A percentile compares a stretch with the other conserved stretches of the same genome.
Conservation (phyloP, 2,888 invertebrate species). For the Pristionchus maxplancki region DNA sequence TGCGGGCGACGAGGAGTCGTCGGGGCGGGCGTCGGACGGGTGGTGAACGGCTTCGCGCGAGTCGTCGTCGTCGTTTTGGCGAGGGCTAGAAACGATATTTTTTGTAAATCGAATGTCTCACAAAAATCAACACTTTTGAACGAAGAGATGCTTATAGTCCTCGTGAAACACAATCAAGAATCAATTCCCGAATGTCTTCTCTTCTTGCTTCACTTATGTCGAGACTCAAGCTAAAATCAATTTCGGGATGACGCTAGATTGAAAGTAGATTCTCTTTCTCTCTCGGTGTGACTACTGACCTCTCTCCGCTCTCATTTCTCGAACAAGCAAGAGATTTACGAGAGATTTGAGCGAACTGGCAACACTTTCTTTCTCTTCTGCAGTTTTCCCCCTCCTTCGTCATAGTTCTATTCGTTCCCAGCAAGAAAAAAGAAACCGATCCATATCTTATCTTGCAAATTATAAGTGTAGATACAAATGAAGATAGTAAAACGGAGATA, state of each 20-base stretch:
- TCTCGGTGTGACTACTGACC: not conserved
- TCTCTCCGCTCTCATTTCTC: not conserved
- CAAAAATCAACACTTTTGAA: not conserved
- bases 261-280: not conserved
- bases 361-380: not conserved
- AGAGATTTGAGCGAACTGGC: conserved; percentile 23
- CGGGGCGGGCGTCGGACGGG: conserved; percentile 1
- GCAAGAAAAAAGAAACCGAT: not conserved
- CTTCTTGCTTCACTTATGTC: not conserved
- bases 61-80: conserved; percentile 42
- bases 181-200: not conserved
- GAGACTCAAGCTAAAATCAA: not conserved
- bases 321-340: conserved; percentile 8
- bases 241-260: not conserved
- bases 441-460: no score
- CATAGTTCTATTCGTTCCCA: not conserved
- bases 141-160: not conserved
- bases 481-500: not conserved
- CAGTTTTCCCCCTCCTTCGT: not conserved
- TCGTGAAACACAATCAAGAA: not conserved
- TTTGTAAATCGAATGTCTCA: not conserved
- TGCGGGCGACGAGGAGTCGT: conserved; percentile 41
- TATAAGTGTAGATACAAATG: no score
- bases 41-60: conserved; percentile 47
- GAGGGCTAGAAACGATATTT: not conserved